Evolutionary conservation across 2,888 invertebrate species (phyloP), one percentile per base, ranked within the genome.

Genomic region (Mystacides longicornis): DNA sequence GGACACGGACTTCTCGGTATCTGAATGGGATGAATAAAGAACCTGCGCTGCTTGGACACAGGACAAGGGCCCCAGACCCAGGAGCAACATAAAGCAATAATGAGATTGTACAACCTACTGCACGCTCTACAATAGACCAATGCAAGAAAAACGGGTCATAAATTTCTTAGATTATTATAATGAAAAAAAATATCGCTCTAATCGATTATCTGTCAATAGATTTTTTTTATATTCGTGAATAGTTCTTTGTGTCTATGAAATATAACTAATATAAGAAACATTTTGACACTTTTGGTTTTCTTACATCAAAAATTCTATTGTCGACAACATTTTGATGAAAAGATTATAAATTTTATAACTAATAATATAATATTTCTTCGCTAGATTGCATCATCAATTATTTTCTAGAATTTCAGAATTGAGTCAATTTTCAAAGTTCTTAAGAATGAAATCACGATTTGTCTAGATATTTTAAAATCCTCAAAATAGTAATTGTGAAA

Each of bases 221-320:
- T n/a, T n/a, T n/a, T n/a, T n/a, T n/a, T n/a, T n/a, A n/a, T n/a
- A n/a, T n/a, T n/a, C n/a, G n/a, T n/a, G n/a, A n/a, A n/a, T n/a
- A 14, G 14, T 37, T 53, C 55, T 51, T 23, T 54, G 22, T 49
- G 54, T 48, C 51, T 47, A 14, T 45, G 51, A 46, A 46, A 54
- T 58, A 58, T 58, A 52, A 54, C 51, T 46, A 58, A 58, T 54
- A 33, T 58, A 54, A 58, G 47, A 50, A 60, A 60, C 60, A 60
- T 60, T 60, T 58, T 60, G 60, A 60, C 60, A 60, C 52, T 45
- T 58, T 56, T 37, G 60, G 60, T 60, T 60, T 54, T 42, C 45
- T 22, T n/a, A 23, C 49, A 37, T 47, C 42, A 22, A 23, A 42
- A 42, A 53, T 51, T 22, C 48, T 33, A 50, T 57, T 57, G 54